Base-by-base conservation (phyloP, 2,797 vertebrate species). In the Rhinoraja longicauda region DNA sequence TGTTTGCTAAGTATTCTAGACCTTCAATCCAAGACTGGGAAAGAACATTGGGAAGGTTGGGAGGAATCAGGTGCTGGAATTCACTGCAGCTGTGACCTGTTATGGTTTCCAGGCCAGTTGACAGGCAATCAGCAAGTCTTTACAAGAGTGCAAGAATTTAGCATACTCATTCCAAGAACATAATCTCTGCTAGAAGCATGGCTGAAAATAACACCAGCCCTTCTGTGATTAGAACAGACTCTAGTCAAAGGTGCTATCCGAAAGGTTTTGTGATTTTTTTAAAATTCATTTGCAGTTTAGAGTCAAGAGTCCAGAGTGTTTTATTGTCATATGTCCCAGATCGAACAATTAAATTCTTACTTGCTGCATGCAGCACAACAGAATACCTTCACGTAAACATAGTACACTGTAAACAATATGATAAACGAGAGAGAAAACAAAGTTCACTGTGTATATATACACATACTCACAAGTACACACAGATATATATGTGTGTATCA, bases 21-120 rank as follows among this genome's bases (percentile, higher is more conserved):
- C 59, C 10, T 67, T 36, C 88, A 39, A 36, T 29, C 64, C 19
- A 19, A 26, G 88, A 59, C 86, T 90, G 64, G 64, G 32, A 39
- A 39, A 53, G 88, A 90, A 67, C 19, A 39, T 53, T 90, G n/a
- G 39, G 19, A 39, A 64, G 32, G 19, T 32, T 13, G 67, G 64
- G 64, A 26, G 36, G 88, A 32, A 21, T 39, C 62, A 72, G 64
- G 88, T 72, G 72, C 24, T 90, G 88, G 88, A 90, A 90, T 90
- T 72, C 67, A 26, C 17, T 45, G 88, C 36, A 90, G 67, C 64
- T 90, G 88, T 90, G 88, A 64, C 19, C 67, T 70, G 88, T 90
- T 90, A 72, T 45, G 88, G 21, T 12, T 72, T 72, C 88, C 88
- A 90, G 88, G 79, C 36, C n/a, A 90, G 9, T 90, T 90, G 64